phyloP scores from a whole-genome alignment of 2,888 invertebrate genomes.

The Achlya flavicornis region DNA sequence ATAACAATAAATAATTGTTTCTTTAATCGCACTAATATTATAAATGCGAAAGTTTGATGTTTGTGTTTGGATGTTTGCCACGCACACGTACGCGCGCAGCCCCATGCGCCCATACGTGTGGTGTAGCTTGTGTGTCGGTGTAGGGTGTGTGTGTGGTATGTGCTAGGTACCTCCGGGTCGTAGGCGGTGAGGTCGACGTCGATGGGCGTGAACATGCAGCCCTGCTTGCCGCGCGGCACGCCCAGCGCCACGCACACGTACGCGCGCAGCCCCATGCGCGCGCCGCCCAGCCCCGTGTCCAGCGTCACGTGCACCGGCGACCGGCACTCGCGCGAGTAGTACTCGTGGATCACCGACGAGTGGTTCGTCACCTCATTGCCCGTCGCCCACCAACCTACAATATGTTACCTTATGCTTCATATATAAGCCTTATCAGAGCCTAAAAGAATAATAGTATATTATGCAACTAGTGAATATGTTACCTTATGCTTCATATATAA shows the following conservation, averaged over 20 bases:
- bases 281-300: slow-evolving; percentile 94
- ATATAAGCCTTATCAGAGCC: no score
- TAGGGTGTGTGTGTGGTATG: not conserved
- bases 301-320: slow-evolving; percentile 98
- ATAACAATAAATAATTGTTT: no score
- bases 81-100: no score
- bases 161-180: slow-evolving; percentile 90
- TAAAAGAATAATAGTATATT: no score
- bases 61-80: no score
- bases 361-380: slow-evolving; percentile 98
- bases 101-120: no score
- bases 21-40: no score
- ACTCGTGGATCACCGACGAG: slow-evolving; percentile 98
- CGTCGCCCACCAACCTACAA: slow-evolving; percentile 97
- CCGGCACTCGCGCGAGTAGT: slow-evolving; percentile 96
- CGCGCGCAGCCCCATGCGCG: slow-evolving; percentile 96
- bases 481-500: no score
- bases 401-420: not conserved
- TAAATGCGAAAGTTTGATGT: no score
- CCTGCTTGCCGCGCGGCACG: slow-evolving; percentile 96
- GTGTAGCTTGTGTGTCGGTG: no score
- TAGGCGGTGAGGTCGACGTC: slow-evolving; percentile 94
- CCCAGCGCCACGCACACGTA: slow-evolving; percentile 97
- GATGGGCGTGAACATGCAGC: slow-evolving; percentile 98
- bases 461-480: no score